These are phyloP conservation scores for Melanotaenia pygmaea DNA, from an alignment of 2,797 vertebrate species.

Conservation along the genomic window DNA sequence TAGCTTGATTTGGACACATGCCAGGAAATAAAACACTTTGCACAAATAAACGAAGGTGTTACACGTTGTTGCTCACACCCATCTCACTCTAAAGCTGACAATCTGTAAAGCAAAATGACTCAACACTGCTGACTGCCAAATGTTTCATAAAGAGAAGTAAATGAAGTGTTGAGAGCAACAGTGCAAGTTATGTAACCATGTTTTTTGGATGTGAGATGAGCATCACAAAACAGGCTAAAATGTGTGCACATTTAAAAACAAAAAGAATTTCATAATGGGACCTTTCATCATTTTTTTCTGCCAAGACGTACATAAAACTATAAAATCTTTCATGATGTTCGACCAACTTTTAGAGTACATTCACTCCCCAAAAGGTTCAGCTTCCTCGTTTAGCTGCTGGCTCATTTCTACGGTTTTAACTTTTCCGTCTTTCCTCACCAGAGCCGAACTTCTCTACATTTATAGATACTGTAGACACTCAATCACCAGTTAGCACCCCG, in stretches of 20 bases:
- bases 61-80: constrained; percentile 26
- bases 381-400: constrained; percentile 12
- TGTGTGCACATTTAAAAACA: background rate
- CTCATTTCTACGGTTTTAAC: constrained; percentile 36
- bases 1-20: constrained; percentile 11
- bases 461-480: constrained; percentile 36
- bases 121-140: constrained; percentile 40
- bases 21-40: constrained; percentile 40
- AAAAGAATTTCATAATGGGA: background rate
- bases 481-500: constrained; percentile 14
- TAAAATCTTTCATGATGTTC: constrained; percentile 14
- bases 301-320: constrained; percentile 14
- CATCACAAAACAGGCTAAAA: background rate
- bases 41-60: constrained; percentile 27
- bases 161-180: constrained; percentile 53
- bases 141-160: constrained; percentile 49
- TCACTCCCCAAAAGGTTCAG: constrained; percentile 20
- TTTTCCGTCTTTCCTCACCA: constrained; percentile 31
- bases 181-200: constrained; percentile 46
- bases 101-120: constrained; percentile 43
- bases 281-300: constrained; percentile 23
- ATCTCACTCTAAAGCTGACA: constrained; percentile 43
- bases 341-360: constrained; percentile 12
- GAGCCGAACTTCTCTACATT: constrained; percentile 22
- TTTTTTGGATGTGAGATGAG: constrained; percentile 22